A percentile compares a stretch with the other conserved stretches of the same genome.
These are phyloP conservation scores for Drosophila algonquin DNA, from an alignment of 2,888 invertebrate genomes.

Conservation along the genomic window DNA sequence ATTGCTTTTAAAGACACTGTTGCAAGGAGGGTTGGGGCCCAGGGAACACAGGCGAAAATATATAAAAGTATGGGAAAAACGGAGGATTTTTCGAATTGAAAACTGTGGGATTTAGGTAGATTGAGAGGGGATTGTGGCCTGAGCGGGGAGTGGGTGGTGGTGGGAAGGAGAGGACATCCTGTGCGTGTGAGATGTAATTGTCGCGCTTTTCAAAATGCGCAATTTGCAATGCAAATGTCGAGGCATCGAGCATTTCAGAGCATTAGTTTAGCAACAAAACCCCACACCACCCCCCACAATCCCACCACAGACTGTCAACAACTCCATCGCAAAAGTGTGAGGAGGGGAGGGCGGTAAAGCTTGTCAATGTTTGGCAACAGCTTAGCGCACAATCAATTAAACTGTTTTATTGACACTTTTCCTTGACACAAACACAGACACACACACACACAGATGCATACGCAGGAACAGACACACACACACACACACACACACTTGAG, in stretches of 20 bases:
- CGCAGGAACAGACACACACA: background rate
- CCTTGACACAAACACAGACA: constrained; percentile 22
- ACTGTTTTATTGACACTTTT: constrained; percentile 75
- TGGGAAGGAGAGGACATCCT: background rate
- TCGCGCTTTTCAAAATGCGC: constrained; percentile 74
- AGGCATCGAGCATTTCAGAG: constrained; percentile 22
- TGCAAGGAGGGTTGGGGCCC: background rate
- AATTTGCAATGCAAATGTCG: constrained; percentile 77
- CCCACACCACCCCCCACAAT: background rate
- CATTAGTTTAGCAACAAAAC: constrained; percentile 68
- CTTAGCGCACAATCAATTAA: constrained; percentile 77
- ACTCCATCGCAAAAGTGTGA: constrained; percentile 27
- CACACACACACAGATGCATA: too few relatives aligned
- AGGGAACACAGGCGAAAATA: background rate
- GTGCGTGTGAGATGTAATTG: constrained; percentile 59
- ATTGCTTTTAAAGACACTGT: constrained; percentile 73
- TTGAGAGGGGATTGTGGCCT: constrained; percentile 6
- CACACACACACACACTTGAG: constrained; percentile 45
- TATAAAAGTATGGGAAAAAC: background rate
- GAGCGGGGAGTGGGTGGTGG: background rate
- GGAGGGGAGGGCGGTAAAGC: background rate
- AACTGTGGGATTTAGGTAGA: background rate
- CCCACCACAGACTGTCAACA: constrained; percentile 40
- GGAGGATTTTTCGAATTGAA: background rate
- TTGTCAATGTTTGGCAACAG: constrained; percentile 69